phyloP scores from a whole-genome alignment of 1,140 invertebrate species.

The Prorops nasuta region DNA sequence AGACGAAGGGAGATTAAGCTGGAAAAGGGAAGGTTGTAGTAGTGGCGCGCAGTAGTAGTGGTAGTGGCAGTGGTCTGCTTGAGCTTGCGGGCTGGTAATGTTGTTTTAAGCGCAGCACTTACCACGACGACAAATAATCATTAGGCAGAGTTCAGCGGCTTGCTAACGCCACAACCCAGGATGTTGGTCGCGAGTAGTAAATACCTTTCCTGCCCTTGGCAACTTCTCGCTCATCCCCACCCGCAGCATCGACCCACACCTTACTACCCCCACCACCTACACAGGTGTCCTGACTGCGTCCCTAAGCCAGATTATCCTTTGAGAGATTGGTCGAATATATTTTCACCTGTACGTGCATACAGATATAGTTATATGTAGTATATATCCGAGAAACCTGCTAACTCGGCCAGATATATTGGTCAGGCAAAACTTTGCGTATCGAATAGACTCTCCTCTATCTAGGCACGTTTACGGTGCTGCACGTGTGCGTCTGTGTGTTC shows the following conservation, averaged over 20 bases:
- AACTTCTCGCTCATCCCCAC: conserved; percentile 3
- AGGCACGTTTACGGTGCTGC: no score
- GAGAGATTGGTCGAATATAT: conserved; percentile 38
- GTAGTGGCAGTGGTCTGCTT: conserved; percentile 9
- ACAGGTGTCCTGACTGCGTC: conserved; percentile 22
- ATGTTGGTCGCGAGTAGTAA: conserved; percentile 20
- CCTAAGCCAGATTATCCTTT: conserved; percentile 41
- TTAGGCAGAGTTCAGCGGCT: conserved; percentile 38
- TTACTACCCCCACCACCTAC: conserved; percentile 6
- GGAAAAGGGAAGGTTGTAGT: conserved; percentile 9
- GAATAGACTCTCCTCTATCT: no score
- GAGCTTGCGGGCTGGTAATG: conserved; percentile 35
- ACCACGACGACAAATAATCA: conserved; percentile 41
- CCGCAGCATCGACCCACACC: background rate
- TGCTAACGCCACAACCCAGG: conserved; percentile 15
- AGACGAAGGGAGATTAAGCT: conserved; percentile 20
- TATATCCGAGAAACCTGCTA: background rate
- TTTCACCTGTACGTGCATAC: conserved; percentile 33
- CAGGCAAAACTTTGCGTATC: conserved; percentile 13
- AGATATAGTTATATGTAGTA: no score
- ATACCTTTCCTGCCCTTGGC: conserved; percentile 29
- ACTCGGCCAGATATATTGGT: conserved; percentile 21
- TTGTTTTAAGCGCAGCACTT: conserved; percentile 40
- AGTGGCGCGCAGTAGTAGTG: background rate
- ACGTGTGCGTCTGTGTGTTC: no score